phyloP scores from a whole-genome alignment of 2,888 invertebrate species.

The Octonoba sinensis region DNA sequence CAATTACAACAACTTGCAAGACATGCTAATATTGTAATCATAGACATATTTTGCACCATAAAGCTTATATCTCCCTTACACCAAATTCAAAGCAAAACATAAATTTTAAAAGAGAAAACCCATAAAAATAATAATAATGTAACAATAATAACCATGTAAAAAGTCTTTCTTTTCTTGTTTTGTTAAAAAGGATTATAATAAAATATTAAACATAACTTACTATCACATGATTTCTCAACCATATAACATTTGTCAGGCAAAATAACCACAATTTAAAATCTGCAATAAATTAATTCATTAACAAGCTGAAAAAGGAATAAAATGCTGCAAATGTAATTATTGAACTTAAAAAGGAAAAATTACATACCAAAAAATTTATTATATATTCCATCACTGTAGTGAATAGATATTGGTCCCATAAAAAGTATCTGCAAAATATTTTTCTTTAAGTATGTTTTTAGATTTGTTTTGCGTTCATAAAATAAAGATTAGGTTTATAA shows the following conservation, averaged over 20 bases:
- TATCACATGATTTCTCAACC: slow-evolving; percentile 62
- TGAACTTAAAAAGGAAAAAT: not conserved
- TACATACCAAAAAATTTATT: slow-evolving; percentile 44
- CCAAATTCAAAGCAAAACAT: no score
- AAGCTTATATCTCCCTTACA: not conserved
- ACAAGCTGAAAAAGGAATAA: not conserved
- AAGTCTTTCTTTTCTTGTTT: no score
- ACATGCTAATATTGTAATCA: not conserved
- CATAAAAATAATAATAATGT: not conserved
- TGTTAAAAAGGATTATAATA: not conserved
- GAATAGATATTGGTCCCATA: slow-evolving; percentile 50
- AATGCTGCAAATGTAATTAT: no score
- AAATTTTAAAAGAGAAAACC: not conserved
- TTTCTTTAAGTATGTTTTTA: no score
- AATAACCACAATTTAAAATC: slow-evolving; percentile 51
- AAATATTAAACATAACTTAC: slow-evolving; percentile 33
- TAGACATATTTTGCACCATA: no score
- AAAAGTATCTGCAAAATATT: slow-evolving; percentile 45
- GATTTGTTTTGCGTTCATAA: no score
- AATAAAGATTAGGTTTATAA: no score
- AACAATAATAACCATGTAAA: not conserved
- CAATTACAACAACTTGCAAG: not conserved
- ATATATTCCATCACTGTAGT: slow-evolving; percentile 56
- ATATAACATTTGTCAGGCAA: slow-evolving; percentile 52
- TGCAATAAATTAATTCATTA: slow-evolving; percentile 16